Percentiles rank a stretch among this genome's conserved stretches.
Evolutionary conservation across 2,797 vertebrate species (phyloP).

Genomic region (Perodicticus potto): DNA sequence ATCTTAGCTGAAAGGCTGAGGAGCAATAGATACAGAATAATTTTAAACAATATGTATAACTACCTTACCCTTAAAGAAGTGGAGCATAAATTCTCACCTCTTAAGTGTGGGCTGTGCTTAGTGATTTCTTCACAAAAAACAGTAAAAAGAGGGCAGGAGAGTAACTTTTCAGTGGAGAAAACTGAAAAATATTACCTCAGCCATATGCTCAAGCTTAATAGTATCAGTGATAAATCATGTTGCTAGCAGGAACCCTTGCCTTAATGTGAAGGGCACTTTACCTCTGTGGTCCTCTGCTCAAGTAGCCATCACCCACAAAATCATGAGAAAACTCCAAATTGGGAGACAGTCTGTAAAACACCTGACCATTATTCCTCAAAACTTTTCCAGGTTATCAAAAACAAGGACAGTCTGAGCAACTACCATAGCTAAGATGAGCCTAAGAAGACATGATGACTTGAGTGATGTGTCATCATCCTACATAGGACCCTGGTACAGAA

Average conservation of each 20-base stretch:
- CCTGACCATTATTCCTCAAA: background rate
- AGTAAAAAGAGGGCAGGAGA: background rate
- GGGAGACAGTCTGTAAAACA: background rate
- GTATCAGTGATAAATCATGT: background rate
- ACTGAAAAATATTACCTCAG: background rate
- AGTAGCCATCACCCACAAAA: background rate
- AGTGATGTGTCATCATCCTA: background rate
- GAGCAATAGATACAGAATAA: too few species aligned
- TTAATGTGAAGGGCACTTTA: background rate
- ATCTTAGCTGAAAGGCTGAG: too few species aligned
- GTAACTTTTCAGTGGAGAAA: background rate
- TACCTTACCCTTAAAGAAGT: background rate
- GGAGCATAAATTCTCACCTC: background rate
- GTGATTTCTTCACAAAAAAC: background rate
- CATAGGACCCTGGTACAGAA: background rate
- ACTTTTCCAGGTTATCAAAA: background rate
- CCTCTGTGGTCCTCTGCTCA: background rate
- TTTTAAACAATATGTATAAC: background rate
- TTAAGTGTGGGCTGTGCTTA: background rate
- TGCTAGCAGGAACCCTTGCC: background rate
- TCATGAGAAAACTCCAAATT: background rate
- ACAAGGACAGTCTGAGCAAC: background rate
- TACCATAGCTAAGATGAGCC: background rate
- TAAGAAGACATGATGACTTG: background rate
- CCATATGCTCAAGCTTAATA: background rate